Evolutionary conservation across 2,888 invertebrate genomes (phyloP), one percentile per base, ranked within the genome.

Genomic region (Spisula subtruncata): DNA sequence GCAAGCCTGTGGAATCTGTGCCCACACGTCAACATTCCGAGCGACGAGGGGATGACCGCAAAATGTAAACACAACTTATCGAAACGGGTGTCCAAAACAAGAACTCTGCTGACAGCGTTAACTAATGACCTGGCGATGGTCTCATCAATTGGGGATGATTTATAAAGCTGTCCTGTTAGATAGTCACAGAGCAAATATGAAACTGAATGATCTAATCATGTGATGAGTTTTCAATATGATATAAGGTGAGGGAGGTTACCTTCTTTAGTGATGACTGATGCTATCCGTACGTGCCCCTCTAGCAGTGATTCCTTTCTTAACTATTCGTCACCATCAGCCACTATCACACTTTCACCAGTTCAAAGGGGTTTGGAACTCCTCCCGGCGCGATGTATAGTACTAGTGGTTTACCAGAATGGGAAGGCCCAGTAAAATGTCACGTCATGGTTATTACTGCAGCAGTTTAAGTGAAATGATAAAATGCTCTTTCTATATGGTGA

Each of bases 21-120:
- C 32, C 25, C 75, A 35, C 75, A 35, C 75, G 32, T 35, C 75
- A 75, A 75, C 75, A 75, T 75, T 75, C 75, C 75, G 35, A 16
- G 32, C 16, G 18, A 14, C 75, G 8, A 14, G 35, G 75, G 16
- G 75, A 35, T 75, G 75, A 75, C 75, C 75, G 75, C 75, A 75
- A 75, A 25, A 32, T 35, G 75, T 75, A 75, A 75, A 75, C 32
- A 75, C 35, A 16, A 75, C 35, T 29, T 32, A 32, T 75, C 32
- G 1, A 16, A 35, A 35, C 29, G 1, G 32, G 35, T 75, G 75
- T 75, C 32, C 75, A 32, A 32, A 75, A 25, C 35, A 25, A 75
- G 75, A 35, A 18, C 29, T 35, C 16, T 35, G 75, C 32, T 75
- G 75, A 75, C 75, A 75, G 35, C 1, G 75, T 75, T 75, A 75